These are phyloP conservation scores for Simalia tracyae DNA, from an alignment of 2,797 vertebrate genomes.

Conservation along the genomic window DNA sequence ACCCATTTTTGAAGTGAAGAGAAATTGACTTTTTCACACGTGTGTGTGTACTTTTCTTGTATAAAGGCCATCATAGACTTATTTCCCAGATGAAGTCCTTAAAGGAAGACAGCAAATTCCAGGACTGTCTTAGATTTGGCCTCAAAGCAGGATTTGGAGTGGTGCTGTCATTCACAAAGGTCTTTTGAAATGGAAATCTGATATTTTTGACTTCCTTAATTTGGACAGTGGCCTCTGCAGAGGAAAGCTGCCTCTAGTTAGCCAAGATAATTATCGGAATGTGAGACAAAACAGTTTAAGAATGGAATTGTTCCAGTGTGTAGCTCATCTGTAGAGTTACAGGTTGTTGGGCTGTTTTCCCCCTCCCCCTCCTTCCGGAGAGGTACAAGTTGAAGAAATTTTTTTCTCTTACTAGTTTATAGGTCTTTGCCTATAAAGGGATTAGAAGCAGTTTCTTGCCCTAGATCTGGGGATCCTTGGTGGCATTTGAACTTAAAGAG, in stretches of 20 bases:
- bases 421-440: background rate
- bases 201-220: background rate
- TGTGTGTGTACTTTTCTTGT: background rate
- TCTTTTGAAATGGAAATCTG: background rate
- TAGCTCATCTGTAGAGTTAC: background rate
- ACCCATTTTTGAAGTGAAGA: constrained; percentile 10
- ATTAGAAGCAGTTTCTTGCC: background rate
- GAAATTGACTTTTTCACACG: background rate
- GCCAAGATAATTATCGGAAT: background rate
- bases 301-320: background rate
- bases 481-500: background rate
- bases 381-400: background rate
- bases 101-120: background rate
- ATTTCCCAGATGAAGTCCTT: background rate
- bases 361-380: background rate
- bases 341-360: background rate
- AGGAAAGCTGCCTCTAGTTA: background rate
- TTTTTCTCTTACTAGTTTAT: background rate
- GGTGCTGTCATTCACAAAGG: background rate
- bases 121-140: background rate
- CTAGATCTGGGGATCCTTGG: background rate
- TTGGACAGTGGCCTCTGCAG: background rate
- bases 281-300: background rate
- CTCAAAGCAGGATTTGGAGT: background rate
- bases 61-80: background rate